Evolutionary conservation across 2,113 vertebrate species (phyloP).

Genomic region (Nyctereutes procyonoides): DNA sequence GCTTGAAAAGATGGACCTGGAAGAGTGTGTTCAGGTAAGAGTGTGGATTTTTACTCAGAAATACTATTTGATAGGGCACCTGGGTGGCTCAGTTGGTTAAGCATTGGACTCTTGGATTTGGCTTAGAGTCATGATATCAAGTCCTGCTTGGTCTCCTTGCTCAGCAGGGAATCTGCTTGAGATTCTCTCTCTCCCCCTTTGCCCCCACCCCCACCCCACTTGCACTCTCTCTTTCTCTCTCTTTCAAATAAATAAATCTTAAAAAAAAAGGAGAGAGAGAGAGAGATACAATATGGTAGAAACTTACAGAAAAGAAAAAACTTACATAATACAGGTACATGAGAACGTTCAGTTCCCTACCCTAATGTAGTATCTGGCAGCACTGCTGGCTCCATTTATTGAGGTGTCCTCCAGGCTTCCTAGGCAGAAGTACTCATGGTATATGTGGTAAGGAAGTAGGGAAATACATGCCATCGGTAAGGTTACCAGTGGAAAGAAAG

Average conservation of each 20-base stretch:
- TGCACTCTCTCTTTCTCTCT: too few species aligned
- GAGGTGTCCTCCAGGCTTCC: not conserved
- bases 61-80: not conserved
- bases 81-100: not conserved
- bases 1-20: slow-evolving; percentile 99
- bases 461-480: not conserved
- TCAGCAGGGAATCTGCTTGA: not conserved
- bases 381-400: not conserved
- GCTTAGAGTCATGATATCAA: too few species aligned
- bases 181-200: not conserved
- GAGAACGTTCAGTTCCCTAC: not conserved
- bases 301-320: not conserved
- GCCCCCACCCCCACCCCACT: too few species aligned
- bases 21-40: slow-evolving; percentile 98
- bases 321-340: not conserved
- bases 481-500: not conserved
- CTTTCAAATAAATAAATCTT: not conserved
- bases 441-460: not conserved
- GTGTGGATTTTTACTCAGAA: not conserved
- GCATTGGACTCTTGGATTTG: too few species aligned
- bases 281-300: not conserved
- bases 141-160: too few species aligned
- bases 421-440: not conserved
- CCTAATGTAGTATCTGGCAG: not conserved
- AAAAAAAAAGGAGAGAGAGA: not conserved